Evolutionary conservation across 2,888 invertebrate species (phyloP).

Genomic region (Gryllus longicercus): DNA sequence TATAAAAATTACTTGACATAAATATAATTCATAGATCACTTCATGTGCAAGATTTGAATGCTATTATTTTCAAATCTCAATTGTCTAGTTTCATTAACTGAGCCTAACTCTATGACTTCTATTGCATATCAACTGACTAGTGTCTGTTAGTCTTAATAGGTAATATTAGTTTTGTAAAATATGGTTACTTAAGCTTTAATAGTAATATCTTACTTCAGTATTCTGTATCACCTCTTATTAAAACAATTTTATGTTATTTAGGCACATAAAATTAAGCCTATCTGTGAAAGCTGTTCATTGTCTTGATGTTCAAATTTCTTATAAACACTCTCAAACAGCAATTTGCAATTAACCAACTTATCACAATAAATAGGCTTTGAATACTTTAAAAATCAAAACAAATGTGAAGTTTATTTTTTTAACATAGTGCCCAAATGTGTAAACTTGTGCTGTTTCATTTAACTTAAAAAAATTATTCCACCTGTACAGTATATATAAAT

Average conservation of each 20-base stretch:
- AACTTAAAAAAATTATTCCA: too few relatives aligned
- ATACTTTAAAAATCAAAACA: background rate
- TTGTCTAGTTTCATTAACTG: background rate
- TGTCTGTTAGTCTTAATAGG: background rate
- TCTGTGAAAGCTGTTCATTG: too few relatives aligned
- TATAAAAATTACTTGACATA: background rate
- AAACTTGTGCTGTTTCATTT: too few relatives aligned
- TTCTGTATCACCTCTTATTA: constrained; percentile 2
- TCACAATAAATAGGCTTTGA: constrained; percentile 1
- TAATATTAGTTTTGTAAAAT: background rate
- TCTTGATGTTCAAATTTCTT: background rate
- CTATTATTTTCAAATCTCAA: background rate
- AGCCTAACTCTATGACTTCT: constrained; percentile 1
- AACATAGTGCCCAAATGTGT: too few relatives aligned
- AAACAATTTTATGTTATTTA: background rate
- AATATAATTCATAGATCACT: background rate
- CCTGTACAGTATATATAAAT: too few relatives aligned
- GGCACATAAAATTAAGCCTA: constrained; percentile 2
- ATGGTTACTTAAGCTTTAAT: constrained; percentile 5
- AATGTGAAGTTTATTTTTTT: too few relatives aligned
- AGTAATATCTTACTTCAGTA: background rate
- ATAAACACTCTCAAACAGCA: background rate
- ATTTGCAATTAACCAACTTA: background rate
- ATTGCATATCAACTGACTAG: constrained; percentile 10
- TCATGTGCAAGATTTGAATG: constrained; percentile 17